A percentile compares a stretch with the other conserved stretches of the same genome.
Conservation (phyloP, 2,797 vertebrate species). For the Cottoperca gobio region DNA sequence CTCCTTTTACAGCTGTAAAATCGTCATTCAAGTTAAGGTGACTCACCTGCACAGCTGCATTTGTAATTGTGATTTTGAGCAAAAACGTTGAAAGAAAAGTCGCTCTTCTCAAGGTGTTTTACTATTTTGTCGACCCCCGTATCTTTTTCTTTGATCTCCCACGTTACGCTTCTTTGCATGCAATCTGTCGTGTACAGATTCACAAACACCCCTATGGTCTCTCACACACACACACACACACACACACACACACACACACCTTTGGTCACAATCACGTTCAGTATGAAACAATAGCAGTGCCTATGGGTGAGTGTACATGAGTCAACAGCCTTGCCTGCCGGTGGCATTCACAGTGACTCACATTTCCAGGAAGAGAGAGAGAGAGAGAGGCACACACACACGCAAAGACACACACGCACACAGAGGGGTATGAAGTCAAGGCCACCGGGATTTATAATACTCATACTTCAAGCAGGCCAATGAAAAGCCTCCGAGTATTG, state of each 20-base stretch:
- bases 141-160: slow-evolving; percentile 6
- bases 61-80: slow-evolving; percentile 22
- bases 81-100: too few species aligned
- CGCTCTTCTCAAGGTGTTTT: too few species aligned
- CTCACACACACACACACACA: not conserved
- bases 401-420: too few species aligned
- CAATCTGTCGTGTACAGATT: slow-evolving; percentile 1
- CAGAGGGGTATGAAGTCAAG: slow-evolving; percentile 37
- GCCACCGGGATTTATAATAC: slow-evolving; percentile 36
- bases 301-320: slow-evolving; percentile 62
- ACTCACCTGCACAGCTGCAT: slow-evolving; percentile 26
- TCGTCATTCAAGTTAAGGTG: slow-evolving; percentile 1
- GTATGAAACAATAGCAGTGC: slow-evolving; percentile 49
- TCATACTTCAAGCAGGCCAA: slow-evolving; percentile 5
- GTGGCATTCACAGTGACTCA: slow-evolving; percentile 67
- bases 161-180: slow-evolving; percentile 15
- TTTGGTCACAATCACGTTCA: slow-evolving; percentile 38
- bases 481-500: slow-evolving; percentile 14
- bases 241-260: slow-evolving; percentile 20
- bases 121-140: not conserved
- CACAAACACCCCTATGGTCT: slow-evolving; percentile 15
- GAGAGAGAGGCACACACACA: slow-evolving; percentile 25
- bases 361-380: slow-evolving; percentile 47
- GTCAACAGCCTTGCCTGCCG: slow-evolving; percentile 60
- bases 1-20: not conserved